Conservation (phyloP, 2,797 vertebrate species). For the Manis pentadactyla region DNA sequence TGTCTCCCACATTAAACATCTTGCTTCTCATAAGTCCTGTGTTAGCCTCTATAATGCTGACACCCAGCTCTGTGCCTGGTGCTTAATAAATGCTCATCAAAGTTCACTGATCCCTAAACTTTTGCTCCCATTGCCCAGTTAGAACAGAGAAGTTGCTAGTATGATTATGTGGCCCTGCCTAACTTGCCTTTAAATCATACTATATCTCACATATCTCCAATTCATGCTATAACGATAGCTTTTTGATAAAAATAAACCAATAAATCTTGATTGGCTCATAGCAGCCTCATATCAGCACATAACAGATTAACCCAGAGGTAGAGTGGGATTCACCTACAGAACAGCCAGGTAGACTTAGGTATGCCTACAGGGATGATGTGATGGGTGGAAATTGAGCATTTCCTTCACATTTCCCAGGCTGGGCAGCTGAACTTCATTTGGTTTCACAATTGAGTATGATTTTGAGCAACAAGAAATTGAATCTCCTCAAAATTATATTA, state of each 20-base stretch:
- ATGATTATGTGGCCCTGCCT: not conserved
- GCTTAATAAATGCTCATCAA: not conserved
- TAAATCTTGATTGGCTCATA: not conserved
- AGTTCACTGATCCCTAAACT: not conserved
- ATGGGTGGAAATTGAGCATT: not conserved
- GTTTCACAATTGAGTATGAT: not conserved
- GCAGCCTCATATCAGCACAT: not conserved
- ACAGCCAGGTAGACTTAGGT: not conserved
- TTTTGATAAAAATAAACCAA: constrained; percentile 26
- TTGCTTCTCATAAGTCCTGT: not conserved
- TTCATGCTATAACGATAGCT: not conserved
- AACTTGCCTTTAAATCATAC: not conserved
- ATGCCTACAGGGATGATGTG: not conserved
- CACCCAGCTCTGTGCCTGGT: not conserved
- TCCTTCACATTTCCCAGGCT: not conserved
- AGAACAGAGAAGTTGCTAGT: not conserved
- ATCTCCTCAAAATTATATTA: constrained; percentile 30
- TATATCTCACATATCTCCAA: not conserved
- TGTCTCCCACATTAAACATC: not conserved
- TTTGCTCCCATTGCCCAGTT: not conserved
- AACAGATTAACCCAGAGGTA: not conserved
- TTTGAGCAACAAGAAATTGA: constrained; percentile 17
- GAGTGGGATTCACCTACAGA: not conserved
- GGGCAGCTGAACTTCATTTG: not conserved
- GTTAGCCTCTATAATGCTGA: not conserved